Conservation (phyloP, 2,113 vertebrate genomes). For the Pseudorhombus dupliciocellatus region DNA sequence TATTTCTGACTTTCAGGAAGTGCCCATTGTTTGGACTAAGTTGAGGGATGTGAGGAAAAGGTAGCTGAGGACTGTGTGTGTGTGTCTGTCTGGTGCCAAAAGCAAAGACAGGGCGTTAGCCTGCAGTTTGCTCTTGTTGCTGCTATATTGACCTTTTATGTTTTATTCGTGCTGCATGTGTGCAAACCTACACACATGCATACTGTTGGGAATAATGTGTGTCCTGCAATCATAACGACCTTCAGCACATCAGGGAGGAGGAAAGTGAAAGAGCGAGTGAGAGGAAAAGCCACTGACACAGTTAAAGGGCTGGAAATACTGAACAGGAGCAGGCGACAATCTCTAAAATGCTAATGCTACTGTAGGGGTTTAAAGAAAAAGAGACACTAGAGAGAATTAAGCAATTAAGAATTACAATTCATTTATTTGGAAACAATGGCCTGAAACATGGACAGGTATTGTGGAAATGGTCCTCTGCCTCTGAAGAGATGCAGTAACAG, state of each 20-base stretch:
- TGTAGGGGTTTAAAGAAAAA: not conserved
- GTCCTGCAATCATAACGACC: not conserved
- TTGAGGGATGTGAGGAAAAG: slow-evolving; percentile 48
- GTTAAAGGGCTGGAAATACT: too few relatives aligned
- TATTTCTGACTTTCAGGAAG: slow-evolving; percentile 74
- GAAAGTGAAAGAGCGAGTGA: not conserved
- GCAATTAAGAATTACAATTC: too few relatives aligned
- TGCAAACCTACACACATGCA: not conserved
- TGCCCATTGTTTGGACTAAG: slow-evolving; percentile 66
- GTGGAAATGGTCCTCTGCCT: not conserved
- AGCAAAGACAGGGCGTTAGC: slow-evolving; percentile 9
- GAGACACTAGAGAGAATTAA: not conserved
- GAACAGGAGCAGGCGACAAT: too few relatives aligned
- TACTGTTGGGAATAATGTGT: not conserved
- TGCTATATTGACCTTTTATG: not conserved
- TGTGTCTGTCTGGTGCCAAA: not conserved
- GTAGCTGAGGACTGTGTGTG: slow-evolving; percentile 29
- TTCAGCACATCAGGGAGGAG: not conserved
- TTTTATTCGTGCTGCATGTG: not conserved
- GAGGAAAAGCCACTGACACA: too few relatives aligned
- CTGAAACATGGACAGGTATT: not conserved
- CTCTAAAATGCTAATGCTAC: too few relatives aligned
- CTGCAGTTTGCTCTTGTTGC: not conserved
- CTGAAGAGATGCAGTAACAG: not conserved
- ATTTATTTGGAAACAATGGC: not conserved